phyloP scores from a whole-genome alignment of 2,797 vertebrate species.

The Heliangelus exortis region DNA sequence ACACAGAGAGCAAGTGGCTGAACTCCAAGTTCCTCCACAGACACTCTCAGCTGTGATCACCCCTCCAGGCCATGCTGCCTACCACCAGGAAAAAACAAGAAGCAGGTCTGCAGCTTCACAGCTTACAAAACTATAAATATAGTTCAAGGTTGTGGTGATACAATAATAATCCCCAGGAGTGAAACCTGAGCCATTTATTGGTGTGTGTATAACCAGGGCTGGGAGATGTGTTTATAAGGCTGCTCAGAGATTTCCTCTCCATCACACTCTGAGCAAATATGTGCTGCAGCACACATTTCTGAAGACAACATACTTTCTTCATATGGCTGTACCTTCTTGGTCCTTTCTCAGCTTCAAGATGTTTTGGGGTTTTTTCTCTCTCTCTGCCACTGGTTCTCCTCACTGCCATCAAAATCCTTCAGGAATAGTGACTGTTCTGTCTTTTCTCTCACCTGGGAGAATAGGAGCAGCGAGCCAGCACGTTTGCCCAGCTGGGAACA shows the following conservation, averaged over 20 bases:
- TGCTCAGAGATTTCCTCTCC: conserved; percentile 41
- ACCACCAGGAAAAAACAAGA: conserved; percentile 29
- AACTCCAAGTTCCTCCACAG: not conserved
- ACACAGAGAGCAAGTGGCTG: not conserved
- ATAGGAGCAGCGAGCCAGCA: not conserved
- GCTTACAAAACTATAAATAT: conserved; percentile 47
- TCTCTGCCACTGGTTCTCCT: not conserved
- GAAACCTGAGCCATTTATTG: conserved; percentile 59
- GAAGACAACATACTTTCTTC: conserved; percentile 9
- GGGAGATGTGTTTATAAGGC: conserved; percentile 33
- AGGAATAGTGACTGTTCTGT: not conserved
- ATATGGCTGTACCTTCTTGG: not conserved
- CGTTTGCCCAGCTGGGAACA: not conserved
- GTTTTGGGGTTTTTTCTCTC: not conserved
- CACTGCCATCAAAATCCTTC: not conserved
- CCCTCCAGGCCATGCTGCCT: not conserved
- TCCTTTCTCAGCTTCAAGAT: not conserved
- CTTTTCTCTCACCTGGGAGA: not conserved
- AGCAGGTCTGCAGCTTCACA: not conserved
- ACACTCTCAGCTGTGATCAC: not conserved
- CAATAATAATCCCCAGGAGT: conserved; percentile 55
- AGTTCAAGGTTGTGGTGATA: conserved; percentile 42
- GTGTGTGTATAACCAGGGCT: conserved; percentile 17
- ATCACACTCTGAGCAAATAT: not conserved
- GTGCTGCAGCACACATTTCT: not conserved